Conservation (phyloP, 2,797 vertebrate species). For the Echiichthys vipera region DNA sequence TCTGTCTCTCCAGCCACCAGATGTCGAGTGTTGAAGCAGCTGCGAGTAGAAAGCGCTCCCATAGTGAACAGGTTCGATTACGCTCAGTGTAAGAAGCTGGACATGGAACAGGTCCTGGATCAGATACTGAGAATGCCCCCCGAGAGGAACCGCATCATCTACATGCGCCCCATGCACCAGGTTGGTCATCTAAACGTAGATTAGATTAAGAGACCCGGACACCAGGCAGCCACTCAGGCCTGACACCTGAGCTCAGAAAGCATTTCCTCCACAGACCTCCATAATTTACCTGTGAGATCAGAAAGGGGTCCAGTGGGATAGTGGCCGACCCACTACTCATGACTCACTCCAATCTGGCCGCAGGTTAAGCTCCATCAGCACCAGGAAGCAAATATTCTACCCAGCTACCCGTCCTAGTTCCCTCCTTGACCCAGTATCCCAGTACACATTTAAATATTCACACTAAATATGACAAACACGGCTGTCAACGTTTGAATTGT, state of each 20-base stretch:
- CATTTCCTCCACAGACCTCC: no score
- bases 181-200: conserved; percentile 66
- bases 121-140: conserved; percentile 97
- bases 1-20: conserved; percentile 88
- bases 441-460: not conserved
- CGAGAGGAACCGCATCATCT: conserved; percentile 97
- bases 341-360: no score
- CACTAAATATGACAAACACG: no score
- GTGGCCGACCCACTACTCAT: no score
- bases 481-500: no score
- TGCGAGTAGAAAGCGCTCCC: conserved; percentile 93
- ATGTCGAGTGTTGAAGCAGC: conserved; percentile 95
- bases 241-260: no score
- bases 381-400: no score
- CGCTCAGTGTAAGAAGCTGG: conserved; percentile 97
- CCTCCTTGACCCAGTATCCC: no score
- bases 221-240: not conserved
- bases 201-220: not conserved
- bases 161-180: conserved; percentile 98
- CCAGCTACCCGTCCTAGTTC: no score
- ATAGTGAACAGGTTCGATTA: conserved; percentile 98
- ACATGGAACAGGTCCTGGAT: conserved; percentile 98
- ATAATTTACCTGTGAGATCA: no score
- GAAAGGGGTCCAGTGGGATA: no score
- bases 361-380: no score